Conservation (phyloP, 2,888 invertebrate species). For the Agonopterix arenella region DNA sequence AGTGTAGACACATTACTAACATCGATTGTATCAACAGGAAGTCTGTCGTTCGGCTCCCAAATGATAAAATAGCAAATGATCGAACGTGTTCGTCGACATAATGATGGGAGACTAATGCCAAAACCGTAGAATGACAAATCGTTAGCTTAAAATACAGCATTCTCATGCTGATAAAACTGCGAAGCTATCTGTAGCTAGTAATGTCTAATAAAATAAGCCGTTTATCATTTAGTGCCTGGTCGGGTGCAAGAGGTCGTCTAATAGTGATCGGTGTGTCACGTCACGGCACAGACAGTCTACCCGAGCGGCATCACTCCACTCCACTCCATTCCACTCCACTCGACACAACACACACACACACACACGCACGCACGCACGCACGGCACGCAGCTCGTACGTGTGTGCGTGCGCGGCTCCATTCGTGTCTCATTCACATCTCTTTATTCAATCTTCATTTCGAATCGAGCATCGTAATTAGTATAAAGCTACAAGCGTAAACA, state of each 20-base stretch:
- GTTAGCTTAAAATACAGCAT: conserved; percentile 38
- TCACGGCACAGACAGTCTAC: conserved; percentile 31
- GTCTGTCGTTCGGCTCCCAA: conserved; percentile 62
- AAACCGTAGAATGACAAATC: conserved; percentile 24
- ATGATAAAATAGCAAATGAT: conserved; percentile 68
- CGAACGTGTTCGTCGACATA: conserved; percentile 24
- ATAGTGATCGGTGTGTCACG: conserved; percentile 45
- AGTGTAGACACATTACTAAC: conserved; percentile 42
- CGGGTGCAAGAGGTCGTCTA: conserved; percentile 56
- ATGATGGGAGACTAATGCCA: conserved; percentile 38
- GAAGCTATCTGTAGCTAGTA: conserved; percentile 42
- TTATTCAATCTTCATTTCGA: neutral
- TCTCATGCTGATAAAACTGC: conserved; percentile 52
- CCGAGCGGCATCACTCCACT: conserved; percentile 14
- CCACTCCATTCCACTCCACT: conserved; percentile 2
- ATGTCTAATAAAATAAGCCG: conserved; percentile 47
- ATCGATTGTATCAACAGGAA: conserved; percentile 51
- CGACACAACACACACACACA: neutral
- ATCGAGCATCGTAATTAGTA: too few relatives aligned
- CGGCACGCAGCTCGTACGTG: neutral
- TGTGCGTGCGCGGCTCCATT: too few relatives aligned
- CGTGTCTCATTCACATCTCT: neutral
- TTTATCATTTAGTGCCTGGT: conserved; percentile 75
- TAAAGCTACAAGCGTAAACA: too few relatives aligned
- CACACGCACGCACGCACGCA: neutral